phyloP scores from a whole-genome alignment of 2,888 invertebrate genomes.

The Rhingia campestris region DNA sequence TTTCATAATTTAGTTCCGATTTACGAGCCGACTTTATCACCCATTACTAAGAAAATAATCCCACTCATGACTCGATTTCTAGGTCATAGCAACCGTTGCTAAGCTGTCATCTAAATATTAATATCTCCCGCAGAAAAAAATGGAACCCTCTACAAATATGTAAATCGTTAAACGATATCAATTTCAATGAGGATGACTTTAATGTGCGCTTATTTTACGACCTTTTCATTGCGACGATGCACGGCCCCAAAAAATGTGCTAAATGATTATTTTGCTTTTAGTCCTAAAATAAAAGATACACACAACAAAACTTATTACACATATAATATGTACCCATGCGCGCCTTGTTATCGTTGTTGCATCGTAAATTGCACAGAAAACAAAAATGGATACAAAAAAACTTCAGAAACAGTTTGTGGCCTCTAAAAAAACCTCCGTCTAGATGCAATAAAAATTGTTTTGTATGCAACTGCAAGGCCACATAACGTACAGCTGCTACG shows the following conservation, averaged over 20 bases:
- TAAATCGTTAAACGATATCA: slow-evolving; percentile 42
- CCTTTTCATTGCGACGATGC: neutral
- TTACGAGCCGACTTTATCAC: neutral
- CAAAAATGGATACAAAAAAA: slow-evolving; percentile 26
- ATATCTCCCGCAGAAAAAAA: slow-evolving; percentile 13
- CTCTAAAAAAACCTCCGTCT: slow-evolving; percentile 48
- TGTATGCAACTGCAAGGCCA: slow-evolving; percentile 67
- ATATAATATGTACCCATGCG: slow-evolving; percentile 41
- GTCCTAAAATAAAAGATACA: slow-evolving; percentile 5
- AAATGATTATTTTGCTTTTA: slow-evolving; percentile 39
- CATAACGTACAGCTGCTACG: slow-evolving; percentile 66
- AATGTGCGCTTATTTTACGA: slow-evolving; percentile 6
- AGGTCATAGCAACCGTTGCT: slow-evolving; percentile 41
- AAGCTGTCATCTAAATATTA: slow-evolving; percentile 38
- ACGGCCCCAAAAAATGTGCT: slow-evolving; percentile 41
- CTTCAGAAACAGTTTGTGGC: slow-evolving; percentile 58
- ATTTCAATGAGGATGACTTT: slow-evolving; percentile 53
- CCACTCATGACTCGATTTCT: slow-evolving; percentile 14
- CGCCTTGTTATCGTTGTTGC: slow-evolving; percentile 63
- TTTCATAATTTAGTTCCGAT: neutral
- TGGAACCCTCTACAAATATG: slow-evolving; percentile 23
- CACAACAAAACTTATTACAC: slow-evolving; percentile 36
- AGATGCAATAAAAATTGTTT: slow-evolving; percentile 68
- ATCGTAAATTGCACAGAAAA: slow-evolving; percentile 57
- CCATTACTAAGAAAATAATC: neutral